Conservation (phyloP, 2,797 vertebrate genomes). For the Buphagus erythrorhynchus region DNA sequence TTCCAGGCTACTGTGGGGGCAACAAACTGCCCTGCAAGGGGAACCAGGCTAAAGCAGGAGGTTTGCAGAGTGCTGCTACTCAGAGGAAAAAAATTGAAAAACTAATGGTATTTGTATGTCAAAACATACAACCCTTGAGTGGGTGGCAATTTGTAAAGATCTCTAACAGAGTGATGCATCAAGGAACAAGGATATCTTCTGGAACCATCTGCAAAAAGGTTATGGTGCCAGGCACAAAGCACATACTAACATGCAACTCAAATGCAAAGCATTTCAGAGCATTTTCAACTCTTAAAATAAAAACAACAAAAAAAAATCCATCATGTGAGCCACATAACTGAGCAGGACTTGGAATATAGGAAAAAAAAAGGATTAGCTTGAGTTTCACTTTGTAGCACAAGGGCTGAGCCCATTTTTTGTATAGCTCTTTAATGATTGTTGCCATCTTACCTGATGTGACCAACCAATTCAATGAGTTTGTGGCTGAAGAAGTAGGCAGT, state of each 20-base stretch:
- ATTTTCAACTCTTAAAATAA: background rate
- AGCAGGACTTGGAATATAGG: background rate
- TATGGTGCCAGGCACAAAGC: background rate
- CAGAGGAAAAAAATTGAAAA: background rate
- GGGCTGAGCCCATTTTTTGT: background rate
- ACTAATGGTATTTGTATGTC: background rate
- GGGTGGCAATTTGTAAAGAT: background rate
- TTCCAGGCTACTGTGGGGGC: background rate
- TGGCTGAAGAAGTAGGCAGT: constrained; percentile 97
- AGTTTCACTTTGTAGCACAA: background rate
- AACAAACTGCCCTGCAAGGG: background rate
- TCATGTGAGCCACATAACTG: background rate
- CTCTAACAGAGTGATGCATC: background rate
- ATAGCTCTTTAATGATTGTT: background rate
- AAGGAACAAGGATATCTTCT: background rate
- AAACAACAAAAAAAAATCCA: background rate
- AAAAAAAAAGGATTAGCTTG: background rate
- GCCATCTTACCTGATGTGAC: constrained; percentile 90
- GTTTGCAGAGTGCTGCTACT: background rate
- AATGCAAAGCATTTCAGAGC: background rate
- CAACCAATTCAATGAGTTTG: constrained; percentile 95
- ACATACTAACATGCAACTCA: background rate
- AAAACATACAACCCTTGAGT: background rate
- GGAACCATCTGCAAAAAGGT: background rate
- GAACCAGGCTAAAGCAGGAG: background rate